Evolutionary conservation across 1,140 invertebrate species (phyloP).

Genomic region (Notospermus geniculatus): DNA sequence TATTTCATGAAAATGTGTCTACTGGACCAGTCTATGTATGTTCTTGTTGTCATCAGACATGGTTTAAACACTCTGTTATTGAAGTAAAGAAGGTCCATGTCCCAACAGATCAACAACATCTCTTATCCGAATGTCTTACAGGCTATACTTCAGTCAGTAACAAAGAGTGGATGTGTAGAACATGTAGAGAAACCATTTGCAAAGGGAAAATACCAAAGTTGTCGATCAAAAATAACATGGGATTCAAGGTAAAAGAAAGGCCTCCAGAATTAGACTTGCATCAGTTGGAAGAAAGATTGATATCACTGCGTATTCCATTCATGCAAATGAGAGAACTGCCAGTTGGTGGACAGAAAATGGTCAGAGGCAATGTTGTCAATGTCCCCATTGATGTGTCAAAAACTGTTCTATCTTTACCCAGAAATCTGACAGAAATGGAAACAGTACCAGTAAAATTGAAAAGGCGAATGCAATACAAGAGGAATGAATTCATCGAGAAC

Average conservation of each 20-base stretch:
- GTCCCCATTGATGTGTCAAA: constrained; percentile 24
- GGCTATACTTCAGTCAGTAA: constrained; percentile 1
- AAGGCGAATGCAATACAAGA: constrained; percentile 17
- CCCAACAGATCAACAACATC: not conserved
- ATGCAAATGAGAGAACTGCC: constrained; percentile 14
- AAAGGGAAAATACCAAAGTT: constrained; percentile 7
- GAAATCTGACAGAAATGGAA: constrained; percentile 15
- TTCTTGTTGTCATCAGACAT: constrained; percentile 6
- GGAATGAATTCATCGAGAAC: constrained; percentile 18
- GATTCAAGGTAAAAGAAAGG: constrained; percentile 1
- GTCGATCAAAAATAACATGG: not conserved
- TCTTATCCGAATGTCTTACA: not conserved
- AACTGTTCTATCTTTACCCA: constrained; percentile 22
- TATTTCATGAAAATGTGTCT: too few relatives aligned
- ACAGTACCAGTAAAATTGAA: constrained; percentile 23
- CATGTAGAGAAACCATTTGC: not conserved
- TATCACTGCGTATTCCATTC: constrained; percentile 8
- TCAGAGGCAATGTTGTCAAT: constrained; percentile 24
- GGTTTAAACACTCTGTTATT: constrained; percentile 8
- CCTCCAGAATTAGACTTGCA: constrained; percentile 9
- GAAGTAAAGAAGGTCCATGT: not conserved
- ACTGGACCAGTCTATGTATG: constrained; percentile 7
- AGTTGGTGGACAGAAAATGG: not conserved
- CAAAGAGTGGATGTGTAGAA: constrained; percentile 3
- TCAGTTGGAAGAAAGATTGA: constrained; percentile 7